A percentile compares a stretch with the other conserved stretches of the same genome.
Conservation (phyloP, 2,888 invertebrate genomes). For the Crocallis elinguaria region DNA sequence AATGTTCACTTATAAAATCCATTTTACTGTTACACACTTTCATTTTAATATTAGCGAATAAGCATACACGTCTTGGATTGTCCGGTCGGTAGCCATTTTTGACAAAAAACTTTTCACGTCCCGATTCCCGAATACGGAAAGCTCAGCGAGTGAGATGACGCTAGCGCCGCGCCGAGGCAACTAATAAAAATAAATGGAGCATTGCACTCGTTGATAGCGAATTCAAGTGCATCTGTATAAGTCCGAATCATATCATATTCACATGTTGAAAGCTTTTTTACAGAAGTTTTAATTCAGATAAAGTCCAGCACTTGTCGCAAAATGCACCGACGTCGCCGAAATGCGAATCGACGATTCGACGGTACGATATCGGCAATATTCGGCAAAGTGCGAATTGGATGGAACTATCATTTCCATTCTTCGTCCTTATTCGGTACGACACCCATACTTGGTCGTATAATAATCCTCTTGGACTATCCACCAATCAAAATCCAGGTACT, state of each 20-base stretch:
- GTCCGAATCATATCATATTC: neutral
- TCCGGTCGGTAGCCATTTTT: slow-evolving; percentile 79
- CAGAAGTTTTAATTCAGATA: slow-evolving; percentile 4
- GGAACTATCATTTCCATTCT: slow-evolving; percentile 54
- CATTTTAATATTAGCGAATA: slow-evolving; percentile 72
- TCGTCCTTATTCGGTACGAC: slow-evolving; percentile 60
- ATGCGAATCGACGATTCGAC: slow-evolving; percentile 3
- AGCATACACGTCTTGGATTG: slow-evolving; percentile 63
- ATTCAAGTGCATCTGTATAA: slow-evolving; percentile 12
- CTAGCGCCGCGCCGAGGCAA: slow-evolving; percentile 69
- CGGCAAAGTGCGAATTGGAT: slow-evolving; percentile 43
- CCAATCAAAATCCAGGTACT: slow-evolving; percentile 56
- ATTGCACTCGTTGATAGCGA: slow-evolving; percentile 51
- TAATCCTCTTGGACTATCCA: slow-evolving; percentile 48
- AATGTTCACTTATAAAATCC: slow-evolving; percentile 81
- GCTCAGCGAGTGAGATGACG: slow-evolving; percentile 68
- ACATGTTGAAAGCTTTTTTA: neutral
- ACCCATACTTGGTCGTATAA: slow-evolving; percentile 62
- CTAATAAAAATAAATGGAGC: slow-evolving; percentile 67
- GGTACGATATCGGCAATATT: neutral
- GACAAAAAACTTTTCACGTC: slow-evolving; percentile 74
- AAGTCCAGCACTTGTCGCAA: neutral
- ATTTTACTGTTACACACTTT: slow-evolving; percentile 72
- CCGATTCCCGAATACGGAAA: slow-evolving; percentile 73
- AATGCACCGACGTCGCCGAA: slow-evolving; percentile 7